phyloP scores from a whole-genome alignment of 2,113 vertebrate genomes.

The Daubentonia madagascariensis region DNA sequence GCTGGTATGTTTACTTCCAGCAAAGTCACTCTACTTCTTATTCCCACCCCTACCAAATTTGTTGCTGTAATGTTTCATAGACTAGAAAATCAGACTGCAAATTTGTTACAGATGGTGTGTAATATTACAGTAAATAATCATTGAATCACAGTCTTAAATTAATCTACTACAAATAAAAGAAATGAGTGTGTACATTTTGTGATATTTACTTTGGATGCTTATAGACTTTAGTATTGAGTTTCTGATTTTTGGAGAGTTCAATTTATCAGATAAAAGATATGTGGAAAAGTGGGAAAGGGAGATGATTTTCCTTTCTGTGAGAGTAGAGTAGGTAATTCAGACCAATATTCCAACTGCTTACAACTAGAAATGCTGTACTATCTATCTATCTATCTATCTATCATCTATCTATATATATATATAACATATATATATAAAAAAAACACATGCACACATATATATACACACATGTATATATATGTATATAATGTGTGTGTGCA shows the following conservation, averaged over 20 bases:
- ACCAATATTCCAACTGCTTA: background rate
- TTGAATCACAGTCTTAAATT: background rate
- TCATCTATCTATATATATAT: background rate
- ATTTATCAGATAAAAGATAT: background rate
- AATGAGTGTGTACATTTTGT: background rate
- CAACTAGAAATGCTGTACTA: background rate
- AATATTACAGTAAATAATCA: background rate
- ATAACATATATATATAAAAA: background rate
- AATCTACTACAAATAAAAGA: background rate
- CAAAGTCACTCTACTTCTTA: background rate
- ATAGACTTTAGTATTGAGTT: background rate
- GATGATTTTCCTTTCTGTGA: background rate
- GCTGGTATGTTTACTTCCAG: background rate
- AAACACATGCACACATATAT: background rate
- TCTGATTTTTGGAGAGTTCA: background rate
- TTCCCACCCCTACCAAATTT: background rate
- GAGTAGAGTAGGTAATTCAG: background rate
- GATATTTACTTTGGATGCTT: background rate
- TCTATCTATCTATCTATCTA: too few species aligned
- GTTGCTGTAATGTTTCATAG: background rate
- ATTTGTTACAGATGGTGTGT: background rate
- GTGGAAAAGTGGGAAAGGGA: background rate
- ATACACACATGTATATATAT: background rate
- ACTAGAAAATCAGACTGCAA: background rate
- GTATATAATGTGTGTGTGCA: background rate